Evolutionary conservation across 2,888 invertebrate species (phyloP).

Genomic region (Calliphora vomitoria): DNA sequence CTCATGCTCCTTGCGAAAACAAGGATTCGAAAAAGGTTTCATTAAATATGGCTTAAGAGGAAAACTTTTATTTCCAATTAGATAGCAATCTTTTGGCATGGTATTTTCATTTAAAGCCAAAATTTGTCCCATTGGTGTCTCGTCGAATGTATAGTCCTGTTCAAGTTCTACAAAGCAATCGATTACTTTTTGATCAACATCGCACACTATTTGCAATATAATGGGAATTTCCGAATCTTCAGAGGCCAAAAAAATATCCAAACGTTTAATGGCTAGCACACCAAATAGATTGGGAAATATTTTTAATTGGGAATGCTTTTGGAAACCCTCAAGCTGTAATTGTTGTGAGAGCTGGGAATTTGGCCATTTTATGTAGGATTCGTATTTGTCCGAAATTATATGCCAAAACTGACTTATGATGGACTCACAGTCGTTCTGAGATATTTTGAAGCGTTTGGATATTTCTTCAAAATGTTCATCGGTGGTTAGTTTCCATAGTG

Average conservation of each 20-base stretch:
- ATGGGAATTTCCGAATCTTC: conserved; percentile 82
- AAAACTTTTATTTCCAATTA: conserved; percentile 81
- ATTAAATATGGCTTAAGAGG: conserved; percentile 82
- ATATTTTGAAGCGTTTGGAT: conserved; percentile 81
- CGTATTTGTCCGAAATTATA: conserved; percentile 81
- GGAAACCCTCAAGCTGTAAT: conserved; percentile 77
- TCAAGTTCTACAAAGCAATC: conserved; percentile 83
- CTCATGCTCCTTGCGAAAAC: conserved; percentile 78
- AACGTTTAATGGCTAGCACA: conserved; percentile 79
- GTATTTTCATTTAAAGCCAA: conserved; percentile 80
- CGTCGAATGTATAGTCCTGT: conserved; percentile 80
- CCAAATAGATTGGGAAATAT: conserved; percentile 81
- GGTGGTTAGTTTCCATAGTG: conserved; percentile 83
- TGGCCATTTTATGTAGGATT: conserved; percentile 83
- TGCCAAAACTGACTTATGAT: conserved; percentile 82
- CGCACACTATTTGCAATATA: conserved; percentile 82
- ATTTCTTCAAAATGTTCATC: conserved; percentile 84
- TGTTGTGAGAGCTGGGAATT: conserved; percentile 79
- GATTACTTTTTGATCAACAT: conserved; percentile 81
- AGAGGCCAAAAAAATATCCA: conserved; percentile 82
- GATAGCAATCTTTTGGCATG: conserved; percentile 80
- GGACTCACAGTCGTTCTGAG: conserved; percentile 79
- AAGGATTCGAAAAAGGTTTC: conserved; percentile 80
- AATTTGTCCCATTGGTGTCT: conserved; percentile 82
- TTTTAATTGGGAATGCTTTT: conserved; percentile 74